Percentiles rank a stretch among this genome's conserved stretches.
phyloP scores from a whole-genome alignment of 2,888 invertebrate genomes.

The Adelphocoris suturalis region DNA sequence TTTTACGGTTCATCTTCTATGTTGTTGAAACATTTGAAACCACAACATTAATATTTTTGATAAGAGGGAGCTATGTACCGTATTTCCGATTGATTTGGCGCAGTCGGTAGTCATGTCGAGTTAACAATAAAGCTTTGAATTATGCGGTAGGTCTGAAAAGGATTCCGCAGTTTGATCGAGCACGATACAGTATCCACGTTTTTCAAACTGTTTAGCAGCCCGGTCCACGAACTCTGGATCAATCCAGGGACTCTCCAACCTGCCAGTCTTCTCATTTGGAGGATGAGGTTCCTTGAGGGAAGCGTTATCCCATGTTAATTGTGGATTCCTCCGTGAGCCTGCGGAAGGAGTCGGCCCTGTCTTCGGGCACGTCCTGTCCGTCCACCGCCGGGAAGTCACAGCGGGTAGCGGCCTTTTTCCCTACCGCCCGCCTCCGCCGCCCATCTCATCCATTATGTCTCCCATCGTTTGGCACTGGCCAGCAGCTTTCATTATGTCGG shows the following conservation, averaged over 20 bases:
- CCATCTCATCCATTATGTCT: constrained; percentile 54
- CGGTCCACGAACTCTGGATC: not conserved
- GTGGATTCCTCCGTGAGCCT: constrained; percentile 62
- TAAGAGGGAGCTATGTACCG: no score
- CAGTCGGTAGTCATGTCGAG: no score
- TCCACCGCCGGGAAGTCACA: constrained; percentile 50
- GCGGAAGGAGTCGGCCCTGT: constrained; percentile 42
- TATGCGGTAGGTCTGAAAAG: no score
- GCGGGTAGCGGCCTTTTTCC: constrained; percentile 48
- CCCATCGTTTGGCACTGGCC: constrained; percentile 53
- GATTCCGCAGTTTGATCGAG: no score
- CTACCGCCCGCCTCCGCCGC: constrained; percentile 45
- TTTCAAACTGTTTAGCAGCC: not conserved
- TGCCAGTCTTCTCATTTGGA: not conserved
- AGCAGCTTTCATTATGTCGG: constrained; percentile 66
- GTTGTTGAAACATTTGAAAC: no score
- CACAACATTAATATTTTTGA: no score
- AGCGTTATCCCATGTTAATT: constrained; percentile 68
- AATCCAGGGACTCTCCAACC: not conserved
- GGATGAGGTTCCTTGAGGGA: constrained; percentile 44
- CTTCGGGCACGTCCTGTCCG: constrained; percentile 16
- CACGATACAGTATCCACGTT: not conserved
- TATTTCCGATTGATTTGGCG: no score
- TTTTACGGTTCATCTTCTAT: no score
- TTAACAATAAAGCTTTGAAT: no score